Conservation (phyloP, 53 echinoderm and acorn worm genomes). For the Paracentrotus lividus region DNA sequence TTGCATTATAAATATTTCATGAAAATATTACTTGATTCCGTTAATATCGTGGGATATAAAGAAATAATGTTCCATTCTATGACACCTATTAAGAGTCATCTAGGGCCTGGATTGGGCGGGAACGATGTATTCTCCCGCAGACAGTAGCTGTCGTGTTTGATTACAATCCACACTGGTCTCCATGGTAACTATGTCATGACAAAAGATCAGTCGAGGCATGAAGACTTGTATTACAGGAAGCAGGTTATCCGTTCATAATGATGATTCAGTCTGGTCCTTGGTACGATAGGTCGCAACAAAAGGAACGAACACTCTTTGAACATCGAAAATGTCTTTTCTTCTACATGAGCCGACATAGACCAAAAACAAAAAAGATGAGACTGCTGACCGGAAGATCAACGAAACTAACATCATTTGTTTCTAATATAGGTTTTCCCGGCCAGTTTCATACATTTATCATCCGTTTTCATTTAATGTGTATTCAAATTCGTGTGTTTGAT, state of each 20-base stretch:
- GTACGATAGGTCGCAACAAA: constrained; percentile 26
- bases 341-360: not conserved
- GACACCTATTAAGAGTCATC: not conserved
- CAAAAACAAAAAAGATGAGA: not conserved
- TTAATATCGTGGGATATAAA: not conserved
- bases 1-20: no score
- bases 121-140: not conserved
- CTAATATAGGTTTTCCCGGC: no score
- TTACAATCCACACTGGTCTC: constrained; percentile 48
- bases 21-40: no score
- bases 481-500: no score
- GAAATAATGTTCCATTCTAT: not conserved
- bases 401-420: no score
- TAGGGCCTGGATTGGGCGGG: not conserved
- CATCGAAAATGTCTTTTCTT: not conserved
- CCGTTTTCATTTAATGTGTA: no score
- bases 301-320: not conserved
- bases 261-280: constrained; percentile 63
- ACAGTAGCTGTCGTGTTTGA: constrained; percentile 54
- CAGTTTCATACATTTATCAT: no score
- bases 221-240: constrained; percentile 54
- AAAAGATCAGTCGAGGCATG: constrained; percentile 49
- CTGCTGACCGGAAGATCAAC: not conserved
- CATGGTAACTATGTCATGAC: constrained; percentile 64
- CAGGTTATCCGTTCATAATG: not conserved